Conservation (phyloP, 2,797 vertebrate species). For the Enteromius radiatus region DNA sequence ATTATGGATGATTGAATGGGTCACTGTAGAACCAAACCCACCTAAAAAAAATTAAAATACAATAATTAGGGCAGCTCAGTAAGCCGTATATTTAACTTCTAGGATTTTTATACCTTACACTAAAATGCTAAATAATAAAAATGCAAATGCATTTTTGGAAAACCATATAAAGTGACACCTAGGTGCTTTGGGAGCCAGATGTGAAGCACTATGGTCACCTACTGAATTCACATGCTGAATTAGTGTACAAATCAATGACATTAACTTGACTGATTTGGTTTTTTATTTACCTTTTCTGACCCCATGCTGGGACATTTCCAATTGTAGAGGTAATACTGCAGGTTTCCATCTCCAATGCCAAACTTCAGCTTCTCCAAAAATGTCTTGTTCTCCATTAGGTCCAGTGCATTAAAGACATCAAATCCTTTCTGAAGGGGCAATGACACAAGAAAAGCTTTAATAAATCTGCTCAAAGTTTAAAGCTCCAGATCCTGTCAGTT, state of each 20-base stretch:
- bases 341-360: slow-evolving; percentile 96
- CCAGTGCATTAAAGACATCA: slow-evolving; percentile 99
- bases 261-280: not conserved
- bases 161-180: not conserved
- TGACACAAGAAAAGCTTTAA: not conserved
- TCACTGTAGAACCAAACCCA: slow-evolving; percentile 98
- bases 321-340: slow-evolving; percentile 99
- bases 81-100: not conserved
- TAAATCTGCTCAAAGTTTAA: too few species aligned
- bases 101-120: not conserved
- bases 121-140: not conserved
- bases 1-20: slow-evolving; percentile 43
- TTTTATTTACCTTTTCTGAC: slow-evolving; percentile 87
- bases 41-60: slow-evolving; percentile 73
- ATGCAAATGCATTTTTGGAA: not conserved
- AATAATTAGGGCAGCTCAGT: not conserved
- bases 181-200: not conserved
- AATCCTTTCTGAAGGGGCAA: slow-evolving; percentile 89
- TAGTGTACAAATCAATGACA: not conserved
- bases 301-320: slow-evolving; percentile 99
- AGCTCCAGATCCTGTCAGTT: not conserved
- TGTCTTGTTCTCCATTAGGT: slow-evolving; percentile 99
- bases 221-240: not conserved
- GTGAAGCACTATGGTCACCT: not conserved
- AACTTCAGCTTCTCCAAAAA: slow-evolving; percentile 99